Percentiles rank a stretch among this genome's conserved stretches.
phyloP scores from a whole-genome alignment of 2,797 vertebrate genomes.

The Squalus acanthias region DNA sequence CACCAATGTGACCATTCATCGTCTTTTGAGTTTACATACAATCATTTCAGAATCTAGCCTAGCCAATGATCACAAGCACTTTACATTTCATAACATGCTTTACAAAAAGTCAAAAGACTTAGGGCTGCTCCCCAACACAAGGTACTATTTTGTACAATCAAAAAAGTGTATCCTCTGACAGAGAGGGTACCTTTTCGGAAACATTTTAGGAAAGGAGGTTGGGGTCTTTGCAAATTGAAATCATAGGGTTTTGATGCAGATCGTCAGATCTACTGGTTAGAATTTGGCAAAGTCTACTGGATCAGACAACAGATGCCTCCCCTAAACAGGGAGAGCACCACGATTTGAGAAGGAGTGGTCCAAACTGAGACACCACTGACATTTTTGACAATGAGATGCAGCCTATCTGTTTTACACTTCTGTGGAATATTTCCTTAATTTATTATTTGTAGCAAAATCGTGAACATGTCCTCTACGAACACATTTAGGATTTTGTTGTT shows the following conservation, averaged over 20 bases:
- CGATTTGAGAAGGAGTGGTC: not conserved
- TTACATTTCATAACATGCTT: not conserved
- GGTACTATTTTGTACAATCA: not conserved
- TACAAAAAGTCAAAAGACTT: not conserved
- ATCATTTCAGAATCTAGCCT: not conserved
- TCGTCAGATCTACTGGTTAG: not conserved
- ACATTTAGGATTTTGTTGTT: not conserved
- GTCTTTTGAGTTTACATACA: not conserved
- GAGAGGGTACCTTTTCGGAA: not conserved
- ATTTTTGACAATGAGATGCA: not conserved
- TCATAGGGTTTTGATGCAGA: not conserved
- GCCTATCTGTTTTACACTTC: not conserved
- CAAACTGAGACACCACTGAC: not conserved
- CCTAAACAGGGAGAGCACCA: not conserved
- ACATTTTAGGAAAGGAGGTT: not conserved
- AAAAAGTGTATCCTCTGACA: not conserved
- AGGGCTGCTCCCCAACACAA: not conserved
- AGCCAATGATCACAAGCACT: not conserved
- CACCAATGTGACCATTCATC: not conserved
- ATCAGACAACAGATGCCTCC: not conserved
- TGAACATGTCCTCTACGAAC: not conserved
- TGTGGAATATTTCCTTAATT: not conserved
- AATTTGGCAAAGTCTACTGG: not conserved
- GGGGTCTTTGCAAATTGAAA: not conserved
- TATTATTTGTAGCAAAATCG: not conserved